A percentile compares a stretch with the other conserved stretches of the same genome.
These are phyloP conservation scores for Parus major DNA, from an alignment of 2,113 vertebrate genomes.

Conservation along the genomic window DNA sequence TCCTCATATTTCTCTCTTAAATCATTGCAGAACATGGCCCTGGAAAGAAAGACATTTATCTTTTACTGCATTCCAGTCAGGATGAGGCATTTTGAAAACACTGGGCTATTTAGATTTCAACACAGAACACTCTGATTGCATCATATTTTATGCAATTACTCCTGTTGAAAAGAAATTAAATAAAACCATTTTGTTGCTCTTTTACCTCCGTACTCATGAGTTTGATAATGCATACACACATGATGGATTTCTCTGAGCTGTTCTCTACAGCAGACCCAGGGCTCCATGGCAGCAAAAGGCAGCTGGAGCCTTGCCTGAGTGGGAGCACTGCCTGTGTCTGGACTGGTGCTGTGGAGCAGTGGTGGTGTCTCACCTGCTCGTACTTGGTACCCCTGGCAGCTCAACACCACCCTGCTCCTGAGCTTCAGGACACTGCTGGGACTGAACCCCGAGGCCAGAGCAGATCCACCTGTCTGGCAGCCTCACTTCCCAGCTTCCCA, in stretches of 20 bases:
- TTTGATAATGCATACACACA: not conserved
- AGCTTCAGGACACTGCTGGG: not conserved
- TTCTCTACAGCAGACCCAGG: not conserved
- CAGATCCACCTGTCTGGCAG: not conserved
- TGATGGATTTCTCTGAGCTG: not conserved
- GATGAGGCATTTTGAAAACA: slow-evolving; percentile 25
- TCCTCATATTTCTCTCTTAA: slow-evolving; percentile 92
- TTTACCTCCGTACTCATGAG: not conserved
- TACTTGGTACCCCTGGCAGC: not conserved
- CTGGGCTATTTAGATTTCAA: slow-evolving; percentile 33
- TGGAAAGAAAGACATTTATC: slow-evolving; percentile 63
- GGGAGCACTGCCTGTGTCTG: not conserved
- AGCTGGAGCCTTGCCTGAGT: not conserved
- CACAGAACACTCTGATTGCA: not conserved
- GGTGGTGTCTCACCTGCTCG: not conserved
- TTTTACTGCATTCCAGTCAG: slow-evolving; percentile 8
- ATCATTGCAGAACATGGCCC: slow-evolving; percentile 97
- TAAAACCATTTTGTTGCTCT: not conserved
- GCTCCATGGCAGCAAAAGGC: not conserved
- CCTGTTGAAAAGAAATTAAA: not conserved
- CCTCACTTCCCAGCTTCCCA: not conserved
- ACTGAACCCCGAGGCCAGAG: not conserved
- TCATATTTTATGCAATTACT: slow-evolving; percentile 29
- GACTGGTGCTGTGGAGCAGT: not conserved
- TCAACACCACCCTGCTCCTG: not conserved